Evolutionary conservation across 2,113 vertebrate genomes (phyloP), one percentile per base, ranked within the genome.

Genomic region (Beaufortia kweichowensis): DNA sequence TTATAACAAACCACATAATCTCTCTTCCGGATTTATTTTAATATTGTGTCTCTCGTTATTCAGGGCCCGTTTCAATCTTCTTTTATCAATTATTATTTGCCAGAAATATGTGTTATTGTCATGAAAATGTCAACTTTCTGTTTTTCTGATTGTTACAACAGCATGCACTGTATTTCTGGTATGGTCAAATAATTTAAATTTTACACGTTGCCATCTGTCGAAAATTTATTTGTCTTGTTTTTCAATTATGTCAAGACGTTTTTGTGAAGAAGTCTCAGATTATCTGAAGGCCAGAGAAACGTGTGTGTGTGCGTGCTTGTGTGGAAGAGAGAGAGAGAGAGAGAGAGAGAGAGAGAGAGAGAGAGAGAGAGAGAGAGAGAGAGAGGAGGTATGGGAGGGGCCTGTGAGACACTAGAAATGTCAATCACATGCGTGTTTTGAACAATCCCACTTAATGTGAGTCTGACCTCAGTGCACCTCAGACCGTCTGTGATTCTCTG

Each of bases 371-470:
- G 82, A 74, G 77, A 31, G 63, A 39, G 59, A 46, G 76, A 66
- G 63, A 62, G 88, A 88, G 88, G 79, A 89, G 79, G 77, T 84
- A 93, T 94, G 92, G 96, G 95, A 93, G 96, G 95, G 93, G 95
- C 94, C 92, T 95, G 91, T 81, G 91, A 92, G 92, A 93, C 94
- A 92, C 93, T 94, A 93, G 94, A 96, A 94, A 97, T 97, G 96
- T 97, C 96, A 96, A 96, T 98, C 96, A 96, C 92, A 93, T 91
- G 92, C n/a, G 86, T 94, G 94, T 94, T 94, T 93, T 92, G 91
- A 94, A 95, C 96, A 97, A 96, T 95, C 95, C 94, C 92, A 93
- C 90, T 93, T 95, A 95, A 96, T 97, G 95, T 96, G 95, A 95
- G 94, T 94, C 95, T 97, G 96, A 98, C 96, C 96, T 94, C 93